phyloP scores from a whole-genome alignment of 2,797 vertebrate species.

The Saxicola maurus region DNA sequence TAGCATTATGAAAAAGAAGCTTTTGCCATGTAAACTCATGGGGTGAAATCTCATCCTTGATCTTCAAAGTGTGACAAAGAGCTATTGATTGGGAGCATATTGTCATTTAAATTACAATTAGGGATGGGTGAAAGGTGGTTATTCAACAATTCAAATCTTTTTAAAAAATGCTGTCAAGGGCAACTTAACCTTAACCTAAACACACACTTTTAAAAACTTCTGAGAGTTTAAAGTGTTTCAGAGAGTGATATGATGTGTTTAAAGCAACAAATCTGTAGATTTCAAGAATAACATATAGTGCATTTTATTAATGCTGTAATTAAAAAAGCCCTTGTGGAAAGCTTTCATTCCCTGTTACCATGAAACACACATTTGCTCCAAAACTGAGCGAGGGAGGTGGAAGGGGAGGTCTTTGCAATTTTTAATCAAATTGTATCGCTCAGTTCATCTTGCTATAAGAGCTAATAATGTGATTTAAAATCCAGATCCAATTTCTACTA shows the following conservation, averaged over 20 bases:
- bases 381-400: background rate
- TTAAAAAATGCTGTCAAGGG: slow-evolving; percentile 72
- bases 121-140: slow-evolving; percentile 85
- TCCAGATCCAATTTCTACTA: slow-evolving; percentile 16
- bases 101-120: slow-evolving; percentile 98
- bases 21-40: slow-evolving; percentile 73
- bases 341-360: slow-evolving; percentile 11
- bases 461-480: slow-evolving; percentile 42
- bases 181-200: slow-evolving; percentile 78
- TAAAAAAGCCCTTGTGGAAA: slow-evolving; percentile 45
- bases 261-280: slow-evolving; percentile 61
- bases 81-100: slow-evolving; percentile 93
- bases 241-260: slow-evolving; percentile 60
- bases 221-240: slow-evolving; percentile 62
- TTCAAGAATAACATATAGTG: background rate
- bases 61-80: slow-evolving; percentile 89
- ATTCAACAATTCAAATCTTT: slow-evolving; percentile 79
- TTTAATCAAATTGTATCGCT: slow-evolving; percentile 54
- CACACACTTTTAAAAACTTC: slow-evolving; percentile 69
- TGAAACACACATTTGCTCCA: slow-evolving; percentile 24
- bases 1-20: slow-evolving; percentile 63
- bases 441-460: slow-evolving; percentile 39
- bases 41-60: slow-evolving; percentile 88
- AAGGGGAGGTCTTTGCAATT: slow-evolving; percentile 31
- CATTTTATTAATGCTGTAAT: slow-evolving; percentile 39